A percentile compares a stretch with the other conserved stretches of the same genome.
Evolutionary conservation across 2,797 vertebrate genomes (phyloP).

Genomic region (Furcifer pardalis): DNA sequence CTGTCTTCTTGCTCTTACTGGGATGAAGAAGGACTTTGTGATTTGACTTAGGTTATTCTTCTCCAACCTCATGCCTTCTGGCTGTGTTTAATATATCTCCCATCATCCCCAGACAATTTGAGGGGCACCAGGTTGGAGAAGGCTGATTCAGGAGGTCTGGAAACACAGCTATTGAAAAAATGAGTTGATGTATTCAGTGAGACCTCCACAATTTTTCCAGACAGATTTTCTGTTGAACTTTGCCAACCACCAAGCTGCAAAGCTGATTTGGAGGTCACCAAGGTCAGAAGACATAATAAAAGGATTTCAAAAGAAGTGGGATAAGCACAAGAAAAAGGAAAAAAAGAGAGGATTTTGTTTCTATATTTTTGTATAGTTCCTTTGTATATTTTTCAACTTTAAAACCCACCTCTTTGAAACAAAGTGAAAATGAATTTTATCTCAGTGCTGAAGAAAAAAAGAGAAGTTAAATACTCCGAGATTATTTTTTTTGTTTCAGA

Average conservation of each 20-base stretch:
- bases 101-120: too few relatives aligned
- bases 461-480: too few relatives aligned
- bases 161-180: too few relatives aligned
- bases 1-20: neutral
- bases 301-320: neutral
- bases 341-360: neutral
- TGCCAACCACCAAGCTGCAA: neutral
- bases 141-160: too few relatives aligned
- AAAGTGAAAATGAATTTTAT: neutral
- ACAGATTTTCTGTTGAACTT: too few relatives aligned
- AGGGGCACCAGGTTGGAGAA: too few relatives aligned
- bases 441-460: neutral
- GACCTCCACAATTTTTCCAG: too few relatives aligned
- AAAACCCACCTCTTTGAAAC: neutral
- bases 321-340: neutral
- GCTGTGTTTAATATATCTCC: too few relatives aligned
- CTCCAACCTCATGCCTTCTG: too few relatives aligned
- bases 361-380: neutral
- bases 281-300: neutral
- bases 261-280: neutral
- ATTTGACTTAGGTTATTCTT: neutral
- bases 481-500: too few relatives aligned
- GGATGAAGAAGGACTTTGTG: neutral
- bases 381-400: neutral
- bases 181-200: too few relatives aligned